Base-by-base conservation (phyloP, 2,113 vertebrate species). In the Neomonachus schauinslandi region DNA sequence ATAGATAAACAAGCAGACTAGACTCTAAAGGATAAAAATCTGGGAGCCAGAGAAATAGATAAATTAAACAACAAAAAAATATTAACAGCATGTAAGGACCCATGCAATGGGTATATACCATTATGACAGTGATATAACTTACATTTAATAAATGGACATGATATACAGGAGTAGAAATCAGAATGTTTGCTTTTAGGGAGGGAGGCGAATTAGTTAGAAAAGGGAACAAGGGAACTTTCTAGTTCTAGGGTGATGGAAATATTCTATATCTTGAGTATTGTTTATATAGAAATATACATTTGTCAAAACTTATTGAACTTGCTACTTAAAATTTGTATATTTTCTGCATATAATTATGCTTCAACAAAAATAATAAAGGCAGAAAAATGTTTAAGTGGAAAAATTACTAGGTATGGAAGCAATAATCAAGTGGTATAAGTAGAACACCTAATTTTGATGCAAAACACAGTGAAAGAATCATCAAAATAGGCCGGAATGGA, bases 371-470 rank as follows among this genome's bases (percentile, higher is more conserved):
- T 53, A 53, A 63, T 71, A 49, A 87, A 96, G 19, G 21, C 3
- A 69, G 28, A 33, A 81, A 91, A 71, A 59, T 81, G 8, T 85
- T 94, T 88, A 74, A 89, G 18, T 89, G 86, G 57, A 81, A 95
- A 89, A 76, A 49, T 22, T 26, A 39, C 36, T 71, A 67, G 71
- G 6, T 85, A 57, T 51, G 36, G 71, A 82, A 92, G 22, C 61
- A 69, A 2, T 39, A 96, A 57, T 83, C 3, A 42, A 83, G 59
- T 81, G 36, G 36, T 67, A 49, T 18, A n/a, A 49, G 22, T 33
- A 51, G 1, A 98, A 72, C 21, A 33, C 69, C 51, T 80, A 22
- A 76, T 76, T 57, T 4, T 91, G 42, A 55, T 80, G 33, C 33
- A n/a, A 83, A 53, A 79, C 19, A 82, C n/a, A 87, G 31, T 28